Evolutionary conservation across 2,113 vertebrate species (phyloP).

Genomic region (Alligator sinensis): DNA sequence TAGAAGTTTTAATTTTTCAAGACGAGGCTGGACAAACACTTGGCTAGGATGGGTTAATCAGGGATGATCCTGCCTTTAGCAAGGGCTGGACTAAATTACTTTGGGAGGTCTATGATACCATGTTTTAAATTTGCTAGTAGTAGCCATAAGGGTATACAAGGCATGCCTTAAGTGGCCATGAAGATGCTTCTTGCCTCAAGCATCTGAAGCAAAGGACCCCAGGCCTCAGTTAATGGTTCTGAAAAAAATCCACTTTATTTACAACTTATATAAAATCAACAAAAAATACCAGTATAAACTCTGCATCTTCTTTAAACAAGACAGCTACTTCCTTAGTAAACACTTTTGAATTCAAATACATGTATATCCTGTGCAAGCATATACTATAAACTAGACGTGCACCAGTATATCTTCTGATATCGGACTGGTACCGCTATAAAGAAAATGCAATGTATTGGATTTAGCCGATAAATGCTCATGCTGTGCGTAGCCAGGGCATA

Average conservation of each 20-base stretch:
- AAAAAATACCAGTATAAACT: background rate
- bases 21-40: too few species aligned
- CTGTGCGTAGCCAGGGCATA: too few species aligned
- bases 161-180: background rate
- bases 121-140: too few species aligned
- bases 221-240: background rate
- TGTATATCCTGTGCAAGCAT: background rate
- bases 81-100: too few species aligned
- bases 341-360: background rate
- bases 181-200: background rate
- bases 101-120: too few species aligned
- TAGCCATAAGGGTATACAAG: background rate
- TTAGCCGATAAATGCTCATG: too few species aligned
- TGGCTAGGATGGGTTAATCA: too few species aligned
- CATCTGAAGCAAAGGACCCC: background rate
- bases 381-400: background rate
- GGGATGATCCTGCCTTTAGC: too few species aligned
- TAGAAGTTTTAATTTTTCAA: too few species aligned
- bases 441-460: too few species aligned
- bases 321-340: background rate
- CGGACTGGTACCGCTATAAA: too few species aligned
- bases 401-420: background rate
- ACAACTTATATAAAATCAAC: background rate
- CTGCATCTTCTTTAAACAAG: rapidly evolving
- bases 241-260: background rate